Conservation (phyloP, 2,888 invertebrate genomes). For the Heliconius aoede region DNA sequence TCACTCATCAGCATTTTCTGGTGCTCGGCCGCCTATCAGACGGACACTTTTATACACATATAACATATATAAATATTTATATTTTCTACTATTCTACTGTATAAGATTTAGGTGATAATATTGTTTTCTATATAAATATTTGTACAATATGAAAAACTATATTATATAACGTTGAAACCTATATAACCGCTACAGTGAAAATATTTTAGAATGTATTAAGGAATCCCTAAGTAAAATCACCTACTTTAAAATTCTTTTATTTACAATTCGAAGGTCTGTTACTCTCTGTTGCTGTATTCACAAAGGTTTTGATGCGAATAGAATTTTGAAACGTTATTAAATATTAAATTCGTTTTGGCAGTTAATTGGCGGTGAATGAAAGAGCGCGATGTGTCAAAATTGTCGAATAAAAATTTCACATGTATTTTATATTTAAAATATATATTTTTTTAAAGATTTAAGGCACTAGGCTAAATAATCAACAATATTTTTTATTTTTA, state of each 20-base stretch:
- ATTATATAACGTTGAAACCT: too few relatives aligned
- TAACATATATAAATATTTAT: too few relatives aligned
- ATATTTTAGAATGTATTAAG: slow-evolving; percentile 8
- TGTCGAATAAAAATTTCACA: neutral
- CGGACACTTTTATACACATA: too few relatives aligned
- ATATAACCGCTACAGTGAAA: neutral
- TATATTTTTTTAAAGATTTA: slow-evolving; percentile 11
- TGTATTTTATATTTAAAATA: neutral
- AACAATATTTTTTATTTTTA: neutral
- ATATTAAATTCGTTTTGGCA: slow-evolving; percentile 55
- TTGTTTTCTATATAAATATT: neutral
- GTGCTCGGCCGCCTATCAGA: too few relatives aligned
- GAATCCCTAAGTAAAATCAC: slow-evolving; percentile 20
- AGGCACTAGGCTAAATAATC: slow-evolving; percentile 13
- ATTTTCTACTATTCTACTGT: too few relatives aligned
- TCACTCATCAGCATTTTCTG: too few relatives aligned
- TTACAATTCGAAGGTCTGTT: slow-evolving; percentile 17
- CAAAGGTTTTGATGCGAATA: slow-evolving; percentile 31
- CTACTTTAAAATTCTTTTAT: slow-evolving; percentile 31
- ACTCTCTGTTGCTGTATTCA: slow-evolving; percentile 23
- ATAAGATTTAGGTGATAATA: neutral
- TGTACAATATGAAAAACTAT: too few relatives aligned
- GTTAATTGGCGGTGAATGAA: slow-evolving; percentile 61
- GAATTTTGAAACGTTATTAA: slow-evolving; percentile 53
- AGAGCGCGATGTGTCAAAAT: neutral